Base-by-base conservation (phyloP, 2,113 vertebrate species). In the Colinus virginianus region DNA sequence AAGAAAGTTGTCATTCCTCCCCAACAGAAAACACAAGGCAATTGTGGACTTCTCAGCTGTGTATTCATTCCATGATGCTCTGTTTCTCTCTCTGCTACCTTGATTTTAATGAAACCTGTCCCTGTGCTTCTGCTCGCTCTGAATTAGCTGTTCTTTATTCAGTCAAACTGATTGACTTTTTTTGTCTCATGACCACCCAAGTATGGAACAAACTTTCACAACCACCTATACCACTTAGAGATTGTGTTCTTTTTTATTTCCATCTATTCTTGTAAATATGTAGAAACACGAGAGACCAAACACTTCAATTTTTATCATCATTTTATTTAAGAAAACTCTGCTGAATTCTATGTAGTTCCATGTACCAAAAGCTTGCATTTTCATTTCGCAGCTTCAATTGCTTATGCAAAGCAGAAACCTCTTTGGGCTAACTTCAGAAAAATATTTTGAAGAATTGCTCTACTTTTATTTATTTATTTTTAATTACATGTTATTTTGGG, bases 91-190 rank as follows among this genome's bases (percentile, higher is more conserved):
- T 87, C 76, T 79, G 68, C 64, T 86, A 90, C 90, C 77, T 86
- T 88, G 79, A 86, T 86, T 94, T 94, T 93, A 93, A 96, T 96
- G 79, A 91, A 96, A 90, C 34, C 85, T 78, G 72, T 96, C 93
- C 88, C 91, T 88, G 61, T 75, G 88, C 61, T 90, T 78, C 85
- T 88, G 46, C 83, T 94, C 28, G 7, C 46, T 94, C 89, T 87
- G 87, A 92, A 89, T 94, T 91, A 92, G 75, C 76, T 77, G 58
- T 94, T 89, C 78, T 93, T 96, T 80, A 83, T 49, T 42, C 71
- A 90, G 90, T 83, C 90, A 93, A 46, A 79, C 69, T 90, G 90
- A 91, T 67, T 91, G 93, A 90, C 64, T 85, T 85, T 88, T 87
- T 94, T 88, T 63, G 74, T 79, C 82, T 94, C 88, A 85, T 91